Percentiles rank a stretch among this genome's conserved stretches.
These are phyloP conservation scores for Timema cristinae DNA, from an alignment of 2,888 invertebrate genomes.

Conservation along the genomic window DNA sequence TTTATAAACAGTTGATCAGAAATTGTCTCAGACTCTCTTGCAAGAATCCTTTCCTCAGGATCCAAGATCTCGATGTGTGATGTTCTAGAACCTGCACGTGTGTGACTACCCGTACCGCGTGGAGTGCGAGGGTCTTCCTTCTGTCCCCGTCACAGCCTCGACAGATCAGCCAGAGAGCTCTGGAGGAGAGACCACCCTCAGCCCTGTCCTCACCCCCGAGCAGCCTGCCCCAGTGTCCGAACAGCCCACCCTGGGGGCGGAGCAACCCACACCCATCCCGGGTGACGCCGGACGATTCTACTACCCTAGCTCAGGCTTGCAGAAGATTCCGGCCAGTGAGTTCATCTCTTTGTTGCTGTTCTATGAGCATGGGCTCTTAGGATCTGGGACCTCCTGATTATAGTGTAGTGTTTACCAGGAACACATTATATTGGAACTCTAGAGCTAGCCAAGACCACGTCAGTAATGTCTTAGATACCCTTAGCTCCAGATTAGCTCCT, in stretches of 20 bases:
- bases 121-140: slow-evolving; percentile 49
- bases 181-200: slow-evolving; percentile 21
- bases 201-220: slow-evolving; percentile 17
- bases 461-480: no score
- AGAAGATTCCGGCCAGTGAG: slow-evolving; percentile 29
- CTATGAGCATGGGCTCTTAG: background rate
- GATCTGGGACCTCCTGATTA: no score
- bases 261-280: slow-evolving; percentile 28
- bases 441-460: no score
- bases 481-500: no score
- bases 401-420: no score
- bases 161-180: slow-evolving; percentile 16
- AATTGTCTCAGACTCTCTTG: no score
- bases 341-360: slow-evolving; percentile 19
- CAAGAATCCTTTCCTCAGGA: no score
- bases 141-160: slow-evolving; percentile 30
- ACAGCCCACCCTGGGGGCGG: slow-evolving; percentile 16
- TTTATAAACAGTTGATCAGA: no score
- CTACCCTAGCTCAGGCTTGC: slow-evolving; percentile 32
- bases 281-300: slow-evolving; percentile 28
- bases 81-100: slow-evolving; percentile 55
- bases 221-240: background rate
- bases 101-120: slow-evolving; percentile 62
- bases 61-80: background rate
- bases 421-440: no score